These are phyloP conservation scores for Arothron firmamentum DNA, from an alignment of 2,113 vertebrate species.

Conservation along the genomic window DNA sequence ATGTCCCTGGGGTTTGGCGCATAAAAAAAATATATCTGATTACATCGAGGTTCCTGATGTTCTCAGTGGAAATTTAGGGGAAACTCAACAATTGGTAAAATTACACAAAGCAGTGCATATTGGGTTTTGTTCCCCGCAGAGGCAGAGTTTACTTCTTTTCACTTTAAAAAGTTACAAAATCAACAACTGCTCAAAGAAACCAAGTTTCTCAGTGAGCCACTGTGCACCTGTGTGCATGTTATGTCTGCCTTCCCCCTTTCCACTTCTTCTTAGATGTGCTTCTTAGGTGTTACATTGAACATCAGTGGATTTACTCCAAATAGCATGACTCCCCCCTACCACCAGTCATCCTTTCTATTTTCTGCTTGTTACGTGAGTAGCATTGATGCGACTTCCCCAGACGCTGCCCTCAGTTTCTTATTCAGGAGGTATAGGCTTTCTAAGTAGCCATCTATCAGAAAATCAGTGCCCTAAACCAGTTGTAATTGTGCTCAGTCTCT, in stretches of 20 bases:
- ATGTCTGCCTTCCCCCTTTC: constrained; percentile 28
- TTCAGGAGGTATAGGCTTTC: constrained; percentile 55
- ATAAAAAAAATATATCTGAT: too few species aligned
- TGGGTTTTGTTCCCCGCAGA: background rate
- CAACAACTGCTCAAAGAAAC: constrained; percentile 5
- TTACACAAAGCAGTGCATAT: background rate
- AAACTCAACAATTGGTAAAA: background rate
- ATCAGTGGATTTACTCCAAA: constrained; percentile 65
- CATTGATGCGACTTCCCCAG: constrained; percentile 61
- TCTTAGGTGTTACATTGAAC: constrained; percentile 32
- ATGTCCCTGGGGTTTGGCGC: too few species aligned
- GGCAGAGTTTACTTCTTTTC: constrained; percentile 1
- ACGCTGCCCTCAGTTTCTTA: constrained; percentile 53
- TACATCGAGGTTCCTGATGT: too few species aligned
- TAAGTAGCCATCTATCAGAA: constrained; percentile 70
- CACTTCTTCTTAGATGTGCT: constrained; percentile 35
- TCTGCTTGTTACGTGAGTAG: constrained; percentile 61
- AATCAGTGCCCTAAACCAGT: constrained; percentile 61
- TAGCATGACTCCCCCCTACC: constrained; percentile 44
- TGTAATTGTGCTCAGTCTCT: constrained; percentile 65
- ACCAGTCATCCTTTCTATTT: constrained; percentile 55
- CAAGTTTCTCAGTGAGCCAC: constrained; percentile 1
- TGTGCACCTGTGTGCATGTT: constrained; percentile 18
- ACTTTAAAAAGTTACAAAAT: constrained; percentile 12
- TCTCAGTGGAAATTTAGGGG: too few species aligned